Base-by-base conservation (phyloP, 2,797 vertebrate genomes). In the Melanitta fusca region DNA sequence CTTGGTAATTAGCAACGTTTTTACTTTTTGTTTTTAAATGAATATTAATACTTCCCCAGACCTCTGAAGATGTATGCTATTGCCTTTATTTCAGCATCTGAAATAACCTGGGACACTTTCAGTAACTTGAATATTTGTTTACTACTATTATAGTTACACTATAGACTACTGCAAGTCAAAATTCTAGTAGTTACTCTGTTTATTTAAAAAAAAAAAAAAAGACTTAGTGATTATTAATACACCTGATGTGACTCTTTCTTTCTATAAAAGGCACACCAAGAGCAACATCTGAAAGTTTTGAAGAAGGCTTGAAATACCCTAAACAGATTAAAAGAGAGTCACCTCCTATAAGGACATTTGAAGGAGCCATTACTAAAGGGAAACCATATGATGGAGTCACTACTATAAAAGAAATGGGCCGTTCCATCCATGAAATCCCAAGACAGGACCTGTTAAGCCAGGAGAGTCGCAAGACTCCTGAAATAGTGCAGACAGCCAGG, bases 401-500 rank as follows among this genome's bases (percentile, higher is more conserved):
- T 95, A 99, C 99, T 69, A 99, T 99, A 91, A 99, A 99, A 97
- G 99, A 99, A 96, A 99, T 99, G 98, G 99, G 99, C 11, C 99
- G 99, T 62, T 99, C 99, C 66, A 99, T 99, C 97, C 99, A 99
- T 2, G 99, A 99, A 97, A 99, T 99, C 89, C 99, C 99, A 30
- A 97, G 99, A 38, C 99, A 99, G 97, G 99, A 99, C 56, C 98
- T 99, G 41, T 58, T 98, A 28, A 98, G 98, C 92, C 99, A 99
- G 97, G 99, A 99, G 91, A 98, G 98, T 92, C 98, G 99, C 81
- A 99, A 99, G 97, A 99, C 99, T 80, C 99, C 99, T 11, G 99
- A 99, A 78, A 97, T 99, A 74, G 97, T 98, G 30, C 98, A 98
- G 95, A 98, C 90, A 4, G 65, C 93, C 36, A 97, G 99, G 88